These are phyloP conservation scores for Apteryx owenii DNA, from an alignment of 2,113 vertebrate species.

Conservation along the genomic window DNA sequence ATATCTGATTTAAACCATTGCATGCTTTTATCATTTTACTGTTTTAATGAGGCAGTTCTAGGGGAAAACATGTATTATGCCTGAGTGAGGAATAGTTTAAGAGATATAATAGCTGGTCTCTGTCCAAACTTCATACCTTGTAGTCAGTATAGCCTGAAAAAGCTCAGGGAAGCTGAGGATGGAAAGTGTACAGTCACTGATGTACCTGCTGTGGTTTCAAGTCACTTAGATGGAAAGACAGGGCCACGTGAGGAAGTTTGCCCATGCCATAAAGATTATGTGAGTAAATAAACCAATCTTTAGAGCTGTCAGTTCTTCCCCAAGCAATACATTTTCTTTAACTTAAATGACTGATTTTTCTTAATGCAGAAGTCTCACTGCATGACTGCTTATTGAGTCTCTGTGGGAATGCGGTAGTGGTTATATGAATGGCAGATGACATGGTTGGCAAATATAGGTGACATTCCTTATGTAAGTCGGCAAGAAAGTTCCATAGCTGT, in stretches of 20 bases:
- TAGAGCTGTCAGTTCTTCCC: slow-evolving; percentile 4
- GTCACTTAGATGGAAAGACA: neutral
- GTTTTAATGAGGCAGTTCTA: neutral
- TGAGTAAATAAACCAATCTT: neutral
- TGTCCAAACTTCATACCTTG: neutral
- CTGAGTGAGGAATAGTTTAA: neutral
- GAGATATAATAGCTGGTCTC: neutral
- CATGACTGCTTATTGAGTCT: neutral
- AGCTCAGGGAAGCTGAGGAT: neutral
- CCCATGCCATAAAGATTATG: neutral
- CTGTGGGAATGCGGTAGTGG: neutral
- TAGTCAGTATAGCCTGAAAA: neutral
- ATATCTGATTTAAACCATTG: neutral
- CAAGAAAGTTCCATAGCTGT: neutral
- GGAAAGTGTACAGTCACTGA: neutral
- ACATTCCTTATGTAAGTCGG: neutral
- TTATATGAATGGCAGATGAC: neutral
- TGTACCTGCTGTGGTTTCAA: neutral
- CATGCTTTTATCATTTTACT: neutral
- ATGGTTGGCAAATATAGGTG: neutral
- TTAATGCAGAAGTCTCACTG: neutral
- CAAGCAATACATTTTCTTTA: slow-evolving; percentile 9
- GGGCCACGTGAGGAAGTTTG: neutral
- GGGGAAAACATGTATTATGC: neutral
- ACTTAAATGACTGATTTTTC: neutral